phyloP scores from a whole-genome alignment of 2,888 invertebrate species.

The Eupithecia centaureata region DNA sequence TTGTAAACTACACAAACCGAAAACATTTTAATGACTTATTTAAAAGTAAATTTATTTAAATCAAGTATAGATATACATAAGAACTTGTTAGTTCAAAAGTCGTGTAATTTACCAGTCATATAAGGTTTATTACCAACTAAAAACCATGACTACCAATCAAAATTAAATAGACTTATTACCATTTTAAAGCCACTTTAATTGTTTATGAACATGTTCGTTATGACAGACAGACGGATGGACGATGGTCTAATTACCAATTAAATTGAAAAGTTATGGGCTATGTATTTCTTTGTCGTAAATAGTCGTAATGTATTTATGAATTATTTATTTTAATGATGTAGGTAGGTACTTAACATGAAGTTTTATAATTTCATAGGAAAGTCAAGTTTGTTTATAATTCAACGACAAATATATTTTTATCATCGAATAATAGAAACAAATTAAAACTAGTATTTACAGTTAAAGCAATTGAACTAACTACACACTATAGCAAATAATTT shows the following conservation, averaged over 20 bases:
- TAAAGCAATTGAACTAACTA: no score
- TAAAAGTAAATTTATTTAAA: constrained; percentile 12
- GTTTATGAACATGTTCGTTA: constrained; percentile 54
- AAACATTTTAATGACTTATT: constrained; percentile 13
- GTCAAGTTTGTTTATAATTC: no score
- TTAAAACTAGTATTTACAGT: no score
- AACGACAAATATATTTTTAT: neutral
- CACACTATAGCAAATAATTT: no score
- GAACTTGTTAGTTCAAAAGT: constrained; percentile 9
- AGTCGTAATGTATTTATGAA: neutral
- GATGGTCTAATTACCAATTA: constrained; percentile 57
- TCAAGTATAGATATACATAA: constrained; percentile 1
- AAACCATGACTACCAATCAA: constrained; percentile 35
- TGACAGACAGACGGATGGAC: constrained; percentile 43
- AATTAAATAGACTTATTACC: constrained; percentile 34
- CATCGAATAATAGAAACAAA: no score
- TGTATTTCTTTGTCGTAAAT: neutral
- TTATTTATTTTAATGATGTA: neutral
- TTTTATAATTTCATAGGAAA: no score
- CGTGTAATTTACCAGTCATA: constrained; percentile 19
- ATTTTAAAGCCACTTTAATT: constrained; percentile 40
- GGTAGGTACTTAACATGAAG: no score
- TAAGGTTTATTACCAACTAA: constrained; percentile 19
- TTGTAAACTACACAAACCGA: constrained; percentile 2
- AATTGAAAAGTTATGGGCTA: constrained; percentile 46